Evolutionary conservation across 2,797 vertebrate genomes (phyloP), one percentile per base, ranked within the genome.

Genomic region (Sebastes steindachneri): DNA sequence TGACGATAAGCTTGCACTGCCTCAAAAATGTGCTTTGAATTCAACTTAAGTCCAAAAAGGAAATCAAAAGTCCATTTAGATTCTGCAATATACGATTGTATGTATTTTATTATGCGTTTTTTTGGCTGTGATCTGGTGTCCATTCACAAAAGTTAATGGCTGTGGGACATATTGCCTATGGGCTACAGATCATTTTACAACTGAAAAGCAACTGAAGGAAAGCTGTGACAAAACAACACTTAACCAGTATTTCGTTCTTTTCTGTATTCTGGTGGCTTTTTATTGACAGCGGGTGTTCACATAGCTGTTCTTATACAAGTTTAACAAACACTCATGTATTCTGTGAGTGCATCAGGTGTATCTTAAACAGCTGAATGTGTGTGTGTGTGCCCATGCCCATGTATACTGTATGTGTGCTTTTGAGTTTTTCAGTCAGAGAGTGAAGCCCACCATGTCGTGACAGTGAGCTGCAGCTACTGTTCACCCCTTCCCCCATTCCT

Each of bases 401-500:
- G n/a, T 45, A 25, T 14, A 17, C 21, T 58, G 4, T 7, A n/a
- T 55, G 23, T 67, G 64, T 23, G 67, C 29, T 45, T 71, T 25
- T 66, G 68, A 63, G 73, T 64, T 67, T 78, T 79, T 53, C 21
- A 63, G 64, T 77, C 29, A 35, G 37, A 68, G 55, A 77, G 55
- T 80, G 33, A 83, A 87, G 69, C 78, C 83, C 85, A 68, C 80
- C 68, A 72, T 89, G 82, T 92, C 75, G 87, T 92, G 91, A 89
- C 91, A 89, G 77, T 73, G 28, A 84, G 87, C 88, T 73, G 72
- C 71, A 80, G 85, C 87, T 89, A 87, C 91, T 86, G 83, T 87
- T 90, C 87, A 84, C 79, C 88, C 82, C 84, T 81, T 88, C 90
- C 90, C 83, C 86, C 88, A 65, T 83, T 77, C 72, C 69, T 88